phyloP scores from a whole-genome alignment of 2,888 invertebrate species.

The Orthonevra nobilis region DNA sequence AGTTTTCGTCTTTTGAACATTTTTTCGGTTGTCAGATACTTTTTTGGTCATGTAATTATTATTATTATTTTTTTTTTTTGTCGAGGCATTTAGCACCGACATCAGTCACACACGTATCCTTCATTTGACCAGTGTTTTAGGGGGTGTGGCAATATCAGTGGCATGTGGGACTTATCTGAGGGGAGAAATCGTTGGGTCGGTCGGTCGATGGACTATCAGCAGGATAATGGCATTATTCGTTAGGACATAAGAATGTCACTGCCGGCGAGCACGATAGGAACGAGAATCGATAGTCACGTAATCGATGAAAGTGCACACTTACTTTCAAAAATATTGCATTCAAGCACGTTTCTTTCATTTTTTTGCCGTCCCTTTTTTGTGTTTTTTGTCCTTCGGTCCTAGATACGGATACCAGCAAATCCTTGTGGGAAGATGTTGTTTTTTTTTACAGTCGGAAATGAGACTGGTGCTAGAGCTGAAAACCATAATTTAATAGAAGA shows the following conservation, averaged over 20 bases:
- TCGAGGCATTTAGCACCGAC: conserved; percentile 9
- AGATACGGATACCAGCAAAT: no score
- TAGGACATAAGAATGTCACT: conserved; percentile 56
- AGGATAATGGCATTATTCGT: conserved; percentile 56
- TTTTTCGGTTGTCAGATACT: conserved; percentile 4
- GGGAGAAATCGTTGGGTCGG: background rate
- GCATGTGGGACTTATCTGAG: conserved; percentile 9
- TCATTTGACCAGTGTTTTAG: no score
- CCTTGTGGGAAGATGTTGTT: no score
- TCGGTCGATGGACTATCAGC: conserved; percentile 16
- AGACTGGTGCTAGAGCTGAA: conserved; percentile 27
- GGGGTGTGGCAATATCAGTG: no score
- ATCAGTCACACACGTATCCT: no score
- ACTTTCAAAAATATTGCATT: conserved; percentile 47
- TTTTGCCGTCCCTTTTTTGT: background rate
- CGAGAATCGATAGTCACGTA: conserved; percentile 59
- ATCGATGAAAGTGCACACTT: conserved; percentile 67
- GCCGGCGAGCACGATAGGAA: conserved; percentile 19
- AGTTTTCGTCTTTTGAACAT: conserved; percentile 5
- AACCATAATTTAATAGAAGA: conserved; percentile 56
- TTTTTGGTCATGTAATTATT: conserved; percentile 31
- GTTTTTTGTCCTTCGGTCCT: background rate
- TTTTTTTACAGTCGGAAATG: background rate
- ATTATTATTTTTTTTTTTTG: background rate
- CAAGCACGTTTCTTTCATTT: conserved; percentile 26